Conservation (phyloP, 2,797 vertebrate species). For the Furcifer pardalis region DNA sequence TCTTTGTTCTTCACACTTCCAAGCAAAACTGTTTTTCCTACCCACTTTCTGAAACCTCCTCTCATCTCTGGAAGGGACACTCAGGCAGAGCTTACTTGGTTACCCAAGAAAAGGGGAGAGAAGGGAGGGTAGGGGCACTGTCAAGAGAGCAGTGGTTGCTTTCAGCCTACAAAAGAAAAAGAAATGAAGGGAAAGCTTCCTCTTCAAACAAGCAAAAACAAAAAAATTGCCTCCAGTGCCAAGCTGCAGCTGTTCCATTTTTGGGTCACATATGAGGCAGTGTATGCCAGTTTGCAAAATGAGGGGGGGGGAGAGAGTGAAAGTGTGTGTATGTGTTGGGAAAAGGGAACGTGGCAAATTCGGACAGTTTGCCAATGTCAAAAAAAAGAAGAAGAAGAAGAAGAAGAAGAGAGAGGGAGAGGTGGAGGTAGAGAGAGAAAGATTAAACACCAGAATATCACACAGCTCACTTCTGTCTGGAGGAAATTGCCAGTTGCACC, state of each 20-base stretch:
- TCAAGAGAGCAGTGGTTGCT: neutral
- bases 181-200: neutral
- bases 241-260: neutral
- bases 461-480: neutral
- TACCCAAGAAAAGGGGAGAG: no score
- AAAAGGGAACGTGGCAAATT: neutral
- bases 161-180: neutral
- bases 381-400: neutral
- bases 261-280: neutral
- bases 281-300: neutral
- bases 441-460: neutral
- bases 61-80: neutral
- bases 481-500: slow-evolving; percentile 32
- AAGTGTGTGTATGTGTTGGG: neutral
- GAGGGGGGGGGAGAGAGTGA: no score
- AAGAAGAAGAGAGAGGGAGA: no score
- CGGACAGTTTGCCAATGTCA: neutral
- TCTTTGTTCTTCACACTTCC: no score
- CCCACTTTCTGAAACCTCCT: no score
- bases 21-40: no score
- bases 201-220: neutral
- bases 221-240: neutral
- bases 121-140: accelerated
- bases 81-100: neutral
- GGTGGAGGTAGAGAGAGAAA: neutral